phyloP scores from a whole-genome alignment of 2,797 vertebrate species.

The Myotis daubentonii region DNA sequence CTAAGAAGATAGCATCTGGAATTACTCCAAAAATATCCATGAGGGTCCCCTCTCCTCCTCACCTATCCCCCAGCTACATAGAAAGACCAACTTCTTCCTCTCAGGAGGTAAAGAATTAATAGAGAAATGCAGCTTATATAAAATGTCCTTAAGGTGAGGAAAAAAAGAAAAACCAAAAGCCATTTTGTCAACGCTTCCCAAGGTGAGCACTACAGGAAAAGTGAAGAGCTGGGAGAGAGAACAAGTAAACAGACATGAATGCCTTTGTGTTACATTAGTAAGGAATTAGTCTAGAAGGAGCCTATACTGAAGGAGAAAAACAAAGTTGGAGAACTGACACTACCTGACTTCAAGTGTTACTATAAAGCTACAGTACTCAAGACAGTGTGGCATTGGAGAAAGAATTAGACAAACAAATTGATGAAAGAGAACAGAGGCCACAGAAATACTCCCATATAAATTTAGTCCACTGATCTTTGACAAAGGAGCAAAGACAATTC shows the following conservation, averaged over 20 bases:
- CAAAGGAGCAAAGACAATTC: background rate
- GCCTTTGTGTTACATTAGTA: background rate
- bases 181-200: background rate
- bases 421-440: background rate
- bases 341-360: background rate
- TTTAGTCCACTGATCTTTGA: background rate
- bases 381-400: background rate
- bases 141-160: background rate
- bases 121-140: background rate
- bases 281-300: background rate
- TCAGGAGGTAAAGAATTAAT: background rate
- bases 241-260: background rate
- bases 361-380: background rate
- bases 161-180: background rate
- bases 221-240: background rate
- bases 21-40: background rate
- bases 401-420: background rate
- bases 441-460: background rate
- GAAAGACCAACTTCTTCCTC: slow-evolving; percentile 18
- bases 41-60: rapidly evolving
- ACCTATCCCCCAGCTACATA: background rate
- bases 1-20: rapidly evolving
- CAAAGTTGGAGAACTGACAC: background rate
- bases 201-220: background rate
- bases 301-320: background rate